Evolutionary conservation across 2,888 invertebrate genomes (phyloP).

Genomic region (Hoplodrina ambigua): DNA sequence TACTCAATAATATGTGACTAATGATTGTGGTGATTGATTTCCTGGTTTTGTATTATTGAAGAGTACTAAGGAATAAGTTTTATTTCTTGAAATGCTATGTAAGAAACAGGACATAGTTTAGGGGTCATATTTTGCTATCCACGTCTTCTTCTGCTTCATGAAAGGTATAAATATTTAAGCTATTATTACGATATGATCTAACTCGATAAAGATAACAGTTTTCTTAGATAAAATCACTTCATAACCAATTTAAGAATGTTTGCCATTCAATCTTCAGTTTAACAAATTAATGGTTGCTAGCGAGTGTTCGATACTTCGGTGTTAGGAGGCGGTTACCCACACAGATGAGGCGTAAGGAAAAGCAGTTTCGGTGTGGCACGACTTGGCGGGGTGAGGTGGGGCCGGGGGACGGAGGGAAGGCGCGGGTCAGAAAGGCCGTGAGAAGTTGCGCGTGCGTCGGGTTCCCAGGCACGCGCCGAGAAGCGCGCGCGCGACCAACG

Average conservation of each 20-base stretch:
- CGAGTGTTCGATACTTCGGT: constrained; percentile 51
- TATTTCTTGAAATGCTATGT: constrained; percentile 2
- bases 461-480: constrained; percentile 89
- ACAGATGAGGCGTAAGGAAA: constrained; percentile 69
- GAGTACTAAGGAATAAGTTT: constrained; percentile 11
- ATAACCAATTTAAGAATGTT: constrained; percentile 38
- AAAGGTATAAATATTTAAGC: background rate
- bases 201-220: constrained; percentile 6
- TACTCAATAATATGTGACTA: constrained; percentile 10
- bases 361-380: constrained; percentile 69
- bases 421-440: constrained; percentile 85
- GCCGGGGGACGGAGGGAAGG: constrained; percentile 40
- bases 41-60: constrained; percentile 15
- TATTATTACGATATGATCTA: background rate
- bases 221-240: constrained; percentile 4
- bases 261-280: constrained; percentile 63
- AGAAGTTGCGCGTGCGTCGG: constrained; percentile 90
- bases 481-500: constrained; percentile 58
- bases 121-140: background rate
- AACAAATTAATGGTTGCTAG: constrained; percentile 62
- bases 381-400: constrained; percentile 41
- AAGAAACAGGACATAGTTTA: background rate
- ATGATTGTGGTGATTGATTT: constrained; percentile 17
- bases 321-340: constrained; percentile 67
- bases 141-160: background rate